Percentiles rank a stretch among this genome's conserved stretches.
phyloP scores from a whole-genome alignment of 1,140 invertebrate genomes.

The Philaenus spumarius region DNA sequence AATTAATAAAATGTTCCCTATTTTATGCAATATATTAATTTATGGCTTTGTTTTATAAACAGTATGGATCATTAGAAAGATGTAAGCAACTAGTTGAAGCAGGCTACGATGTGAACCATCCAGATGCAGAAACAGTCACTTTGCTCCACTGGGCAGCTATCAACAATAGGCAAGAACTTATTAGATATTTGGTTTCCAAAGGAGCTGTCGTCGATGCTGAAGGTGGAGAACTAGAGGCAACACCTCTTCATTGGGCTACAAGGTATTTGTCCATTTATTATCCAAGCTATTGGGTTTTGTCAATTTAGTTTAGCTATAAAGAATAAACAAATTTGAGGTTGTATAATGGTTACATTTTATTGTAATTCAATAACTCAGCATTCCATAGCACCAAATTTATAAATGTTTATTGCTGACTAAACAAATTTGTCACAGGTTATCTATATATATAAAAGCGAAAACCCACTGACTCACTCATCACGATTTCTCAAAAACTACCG shows the following conservation, averaged over 20 bases:
- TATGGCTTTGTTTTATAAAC: slow-evolving; percentile 2
- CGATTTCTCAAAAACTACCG: no score
- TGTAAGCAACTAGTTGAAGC: slow-evolving; percentile 61
- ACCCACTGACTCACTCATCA: no score
- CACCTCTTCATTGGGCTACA: slow-evolving; percentile 96
- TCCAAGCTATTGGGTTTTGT: no score
- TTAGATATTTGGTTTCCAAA: slow-evolving; percentile 78
- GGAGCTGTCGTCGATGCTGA: slow-evolving; percentile 88
- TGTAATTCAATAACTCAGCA: neutral
- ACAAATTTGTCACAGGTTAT: no score
- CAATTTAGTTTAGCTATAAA: neutral
- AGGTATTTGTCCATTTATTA: slow-evolving; percentile 49
- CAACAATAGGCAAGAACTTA: slow-evolving; percentile 91
- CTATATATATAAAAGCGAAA: no score
- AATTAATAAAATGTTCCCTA: no score
- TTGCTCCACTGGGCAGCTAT: slow-evolving; percentile 99
- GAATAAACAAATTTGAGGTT: neutral
- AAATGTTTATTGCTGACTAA: no score
- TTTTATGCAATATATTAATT: no score
- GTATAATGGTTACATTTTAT: neutral
- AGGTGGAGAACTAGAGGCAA: slow-evolving; percentile 91
- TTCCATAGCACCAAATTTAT: no score
- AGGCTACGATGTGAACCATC: slow-evolving; percentile 84
- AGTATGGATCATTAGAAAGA: slow-evolving; percentile 27
- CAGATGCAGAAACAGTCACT: slow-evolving; percentile 87